Conservation (phyloP, 2,113 vertebrate species). For the Ammospiza nelsoni region DNA sequence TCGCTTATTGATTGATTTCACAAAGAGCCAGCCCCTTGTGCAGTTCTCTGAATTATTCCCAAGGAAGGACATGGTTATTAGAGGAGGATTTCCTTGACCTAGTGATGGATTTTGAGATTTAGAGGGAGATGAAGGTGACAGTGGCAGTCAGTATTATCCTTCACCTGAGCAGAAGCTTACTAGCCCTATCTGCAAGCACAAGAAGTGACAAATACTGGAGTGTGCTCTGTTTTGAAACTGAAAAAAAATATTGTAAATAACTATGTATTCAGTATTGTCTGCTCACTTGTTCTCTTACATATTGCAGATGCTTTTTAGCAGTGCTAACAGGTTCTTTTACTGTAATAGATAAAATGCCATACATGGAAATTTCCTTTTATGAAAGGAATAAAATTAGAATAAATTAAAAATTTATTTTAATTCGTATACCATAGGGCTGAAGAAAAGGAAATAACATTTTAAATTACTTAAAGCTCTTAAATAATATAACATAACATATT, state of each 20-base stretch:
- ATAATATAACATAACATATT: neutral
- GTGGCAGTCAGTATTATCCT: slow-evolving; percentile 70
- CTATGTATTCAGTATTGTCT: neutral
- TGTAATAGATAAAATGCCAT: neutral
- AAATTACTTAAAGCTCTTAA: neutral
- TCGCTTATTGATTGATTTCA: neutral
- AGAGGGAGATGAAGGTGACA: slow-evolving; percentile 71
- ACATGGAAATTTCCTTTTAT: neutral
- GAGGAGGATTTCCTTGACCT: slow-evolving; percentile 70
- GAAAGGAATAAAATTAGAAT: no score
- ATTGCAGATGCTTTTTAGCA: neutral
- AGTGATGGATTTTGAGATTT: slow-evolving; percentile 80
- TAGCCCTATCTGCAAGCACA: slow-evolving; percentile 22
- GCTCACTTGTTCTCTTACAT: neutral
- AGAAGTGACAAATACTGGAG: neutral
- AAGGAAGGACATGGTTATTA: slow-evolving; percentile 22
- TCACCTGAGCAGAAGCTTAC: slow-evolving; percentile 62
- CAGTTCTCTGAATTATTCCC: slow-evolving; percentile 54
- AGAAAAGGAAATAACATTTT: neutral
- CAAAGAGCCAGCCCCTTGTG: neutral
- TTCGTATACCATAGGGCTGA: neutral
- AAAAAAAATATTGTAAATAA: neutral
- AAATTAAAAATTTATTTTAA: neutral
- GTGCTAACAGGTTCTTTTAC: neutral
- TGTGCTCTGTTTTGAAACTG: neutral